A percentile compares a stretch with the other conserved stretches of the same genome.
Evolutionary conservation across 2,797 vertebrate genomes (phyloP).

Genomic region (Chloroceryle inda): DNA sequence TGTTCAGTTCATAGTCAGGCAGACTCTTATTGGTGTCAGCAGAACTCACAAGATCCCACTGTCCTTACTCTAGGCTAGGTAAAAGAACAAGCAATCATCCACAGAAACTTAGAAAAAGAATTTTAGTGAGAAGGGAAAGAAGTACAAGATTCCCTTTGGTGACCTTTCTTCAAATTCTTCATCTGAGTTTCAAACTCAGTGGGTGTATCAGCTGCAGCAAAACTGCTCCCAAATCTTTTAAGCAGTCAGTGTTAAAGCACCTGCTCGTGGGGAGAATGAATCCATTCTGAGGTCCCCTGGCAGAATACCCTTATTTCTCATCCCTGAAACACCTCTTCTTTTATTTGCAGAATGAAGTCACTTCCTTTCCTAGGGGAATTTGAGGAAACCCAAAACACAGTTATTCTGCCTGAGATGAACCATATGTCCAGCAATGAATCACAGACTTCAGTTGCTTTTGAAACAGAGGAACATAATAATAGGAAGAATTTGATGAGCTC

Average conservation of each 20-base stretch:
- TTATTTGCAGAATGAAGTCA: conserved; percentile 79
- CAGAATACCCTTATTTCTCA: not conserved
- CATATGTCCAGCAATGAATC: conserved; percentile 69
- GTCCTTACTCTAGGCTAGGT: not conserved
- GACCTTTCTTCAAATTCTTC: not conserved
- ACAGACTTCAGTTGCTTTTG: conserved; percentile 75
- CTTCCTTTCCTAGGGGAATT: conserved; percentile 77
- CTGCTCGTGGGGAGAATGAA: not conserved
- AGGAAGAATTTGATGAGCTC: conserved; percentile 80
- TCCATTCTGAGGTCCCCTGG: not conserved
- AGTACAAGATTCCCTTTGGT: not conserved
- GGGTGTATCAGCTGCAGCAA: not conserved
- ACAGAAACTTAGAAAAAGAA: not conserved
- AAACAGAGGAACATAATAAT: conserved; percentile 82
- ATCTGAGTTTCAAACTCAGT: not conserved
- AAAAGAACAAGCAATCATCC: not conserved
- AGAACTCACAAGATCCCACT: not conserved
- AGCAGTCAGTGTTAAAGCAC: not conserved
- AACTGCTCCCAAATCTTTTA: not conserved
- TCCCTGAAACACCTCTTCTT: conserved; percentile 15
- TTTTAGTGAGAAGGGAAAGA: not conserved
- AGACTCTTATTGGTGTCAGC: not conserved
- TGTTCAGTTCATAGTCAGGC: not conserved
- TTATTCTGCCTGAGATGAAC: conserved; percentile 56
- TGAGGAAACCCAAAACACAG: conserved; percentile 67